Evolutionary conservation across 2,113 vertebrate genomes (phyloP).

Genomic region (Gadus macrocephalus): DNA sequence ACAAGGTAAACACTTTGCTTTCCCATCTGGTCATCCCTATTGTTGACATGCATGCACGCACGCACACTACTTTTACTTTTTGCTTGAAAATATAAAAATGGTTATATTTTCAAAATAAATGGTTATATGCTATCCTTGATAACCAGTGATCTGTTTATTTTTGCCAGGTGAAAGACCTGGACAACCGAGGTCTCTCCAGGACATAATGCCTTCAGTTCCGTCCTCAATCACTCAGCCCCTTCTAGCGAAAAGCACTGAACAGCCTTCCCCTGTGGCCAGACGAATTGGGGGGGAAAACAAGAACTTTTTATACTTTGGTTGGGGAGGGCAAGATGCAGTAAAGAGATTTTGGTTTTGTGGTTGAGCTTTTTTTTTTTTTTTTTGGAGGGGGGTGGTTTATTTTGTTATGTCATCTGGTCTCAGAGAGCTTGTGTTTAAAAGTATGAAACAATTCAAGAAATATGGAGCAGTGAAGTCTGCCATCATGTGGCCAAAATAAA

Average conservation of each 20-base stretch:
- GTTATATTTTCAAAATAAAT: too few relatives aligned
- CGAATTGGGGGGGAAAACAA: constrained; percentile 49
- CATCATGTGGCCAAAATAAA: constrained; percentile 64
- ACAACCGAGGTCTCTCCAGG: constrained; percentile 93
- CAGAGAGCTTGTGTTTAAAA: constrained; percentile 52
- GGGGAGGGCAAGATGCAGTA: constrained; percentile 64
- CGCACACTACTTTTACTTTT: background rate
- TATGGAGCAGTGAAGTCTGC: constrained; percentile 63
- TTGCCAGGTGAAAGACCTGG: constrained; percentile 93
- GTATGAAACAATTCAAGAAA: constrained; percentile 48
- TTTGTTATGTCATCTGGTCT: constrained; percentile 57
- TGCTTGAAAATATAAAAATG: too few relatives aligned
- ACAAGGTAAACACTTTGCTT: constrained; percentile 80
- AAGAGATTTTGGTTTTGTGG: constrained; percentile 65
- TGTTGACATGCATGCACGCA: background rate
- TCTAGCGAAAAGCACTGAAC: constrained; percentile 76
- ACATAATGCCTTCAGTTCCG: constrained; percentile 73
- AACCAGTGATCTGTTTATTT: background rate
- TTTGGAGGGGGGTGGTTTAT: background rate
- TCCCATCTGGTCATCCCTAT: background rate
- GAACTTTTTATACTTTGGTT: constrained; percentile 78
- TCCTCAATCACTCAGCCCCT: constrained; percentile 29
- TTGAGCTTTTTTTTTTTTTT: constrained; percentile 13
- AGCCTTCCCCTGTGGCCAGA: constrained; percentile 70
- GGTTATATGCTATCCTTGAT: background rate